Percentiles rank a stretch among this genome's conserved stretches.
These are phyloP conservation scores for Oreochromis mossambicus DNA, from an alignment of 2,797 vertebrate genomes.

Conservation along the genomic window DNA sequence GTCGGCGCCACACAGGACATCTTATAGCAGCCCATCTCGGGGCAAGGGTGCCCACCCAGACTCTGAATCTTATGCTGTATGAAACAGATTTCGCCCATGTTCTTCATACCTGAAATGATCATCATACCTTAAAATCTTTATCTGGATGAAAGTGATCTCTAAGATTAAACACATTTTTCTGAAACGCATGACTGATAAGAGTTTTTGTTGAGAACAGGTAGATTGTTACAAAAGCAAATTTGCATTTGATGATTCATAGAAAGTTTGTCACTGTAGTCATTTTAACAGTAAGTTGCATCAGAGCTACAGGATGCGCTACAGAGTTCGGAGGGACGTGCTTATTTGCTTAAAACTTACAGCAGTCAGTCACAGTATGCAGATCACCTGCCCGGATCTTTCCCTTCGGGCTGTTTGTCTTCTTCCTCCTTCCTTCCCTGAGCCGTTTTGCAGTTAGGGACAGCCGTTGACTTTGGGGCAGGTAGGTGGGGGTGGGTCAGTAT, in stretches of 20 bases:
- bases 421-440: not conserved
- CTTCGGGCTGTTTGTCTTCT: not conserved
- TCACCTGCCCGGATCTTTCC: not conserved
- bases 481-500: not conserved
- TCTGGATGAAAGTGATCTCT: not conserved
- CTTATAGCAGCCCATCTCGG: not conserved
- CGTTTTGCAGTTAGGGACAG: not conserved
- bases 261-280: not conserved
- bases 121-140: not conserved
- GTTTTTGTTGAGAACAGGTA: not conserved
- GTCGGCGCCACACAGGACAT: not conserved
- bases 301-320: not conserved
- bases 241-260: not conserved
- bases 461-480: not conserved
- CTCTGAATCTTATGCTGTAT: not conserved
- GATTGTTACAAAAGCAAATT: not conserved
- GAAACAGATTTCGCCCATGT: not conserved
- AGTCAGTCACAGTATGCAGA: not conserved
- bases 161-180: not conserved
- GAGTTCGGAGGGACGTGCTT: not conserved
- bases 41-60: conserved; percentile 30
- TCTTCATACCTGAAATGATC: not conserved
- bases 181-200: not conserved
- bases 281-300: not conserved
- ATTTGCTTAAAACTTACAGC: not conserved